Evolutionary conservation across 1,140 invertebrate species (phyloP).

Genomic region (Drosophila equinoxialis): DNA sequence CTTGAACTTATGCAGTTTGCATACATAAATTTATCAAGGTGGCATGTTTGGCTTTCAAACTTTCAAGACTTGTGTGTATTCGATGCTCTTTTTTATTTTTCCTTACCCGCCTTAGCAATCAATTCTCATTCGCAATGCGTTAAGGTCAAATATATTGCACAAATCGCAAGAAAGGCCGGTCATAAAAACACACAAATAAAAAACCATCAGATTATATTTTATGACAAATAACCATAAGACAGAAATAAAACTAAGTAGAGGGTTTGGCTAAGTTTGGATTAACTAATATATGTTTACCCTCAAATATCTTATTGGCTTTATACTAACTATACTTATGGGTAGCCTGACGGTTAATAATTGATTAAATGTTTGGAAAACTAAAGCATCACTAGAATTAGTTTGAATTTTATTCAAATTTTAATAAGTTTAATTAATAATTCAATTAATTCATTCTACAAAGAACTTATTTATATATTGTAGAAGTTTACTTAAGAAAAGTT

Average conservation of each 20-base stretch:
- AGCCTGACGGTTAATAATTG: too few relatives aligned
- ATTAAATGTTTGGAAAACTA: too few relatives aligned
- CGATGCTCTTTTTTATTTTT: slow-evolving; percentile 22
- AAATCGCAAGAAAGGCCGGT: slow-evolving; percentile 36
- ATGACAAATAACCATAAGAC: slow-evolving; percentile 2
- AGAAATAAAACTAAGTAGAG: not conserved
- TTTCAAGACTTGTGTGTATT: slow-evolving; percentile 43
- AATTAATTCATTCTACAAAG: too few relatives aligned
- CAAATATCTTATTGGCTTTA: too few relatives aligned
- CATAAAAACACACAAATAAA: slow-evolving; percentile 36
- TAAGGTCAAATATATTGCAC: slow-evolving; percentile 56
- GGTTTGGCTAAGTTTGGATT: not conserved
- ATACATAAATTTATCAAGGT: slow-evolving; percentile 38
- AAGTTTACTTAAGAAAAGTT: too few relatives aligned
- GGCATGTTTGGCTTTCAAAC: slow-evolving; percentile 31
- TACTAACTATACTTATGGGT: too few relatives aligned
- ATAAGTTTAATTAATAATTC: too few relatives aligned
- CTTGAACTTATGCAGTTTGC: slow-evolving; percentile 1
- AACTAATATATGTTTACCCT: not conserved
- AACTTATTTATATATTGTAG: too few relatives aligned
- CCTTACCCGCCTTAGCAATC: slow-evolving; percentile 27
- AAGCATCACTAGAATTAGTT: too few relatives aligned
- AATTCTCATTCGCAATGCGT: slow-evolving; percentile 31
- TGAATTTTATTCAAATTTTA: too few relatives aligned
- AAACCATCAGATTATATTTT: slow-evolving; percentile 10